A percentile compares a stretch with the other conserved stretches of the same genome.
These are phyloP conservation scores for Urophycis tenuis DNA, from an alignment of 2,797 vertebrate genomes.

Conservation along the genomic window DNA sequence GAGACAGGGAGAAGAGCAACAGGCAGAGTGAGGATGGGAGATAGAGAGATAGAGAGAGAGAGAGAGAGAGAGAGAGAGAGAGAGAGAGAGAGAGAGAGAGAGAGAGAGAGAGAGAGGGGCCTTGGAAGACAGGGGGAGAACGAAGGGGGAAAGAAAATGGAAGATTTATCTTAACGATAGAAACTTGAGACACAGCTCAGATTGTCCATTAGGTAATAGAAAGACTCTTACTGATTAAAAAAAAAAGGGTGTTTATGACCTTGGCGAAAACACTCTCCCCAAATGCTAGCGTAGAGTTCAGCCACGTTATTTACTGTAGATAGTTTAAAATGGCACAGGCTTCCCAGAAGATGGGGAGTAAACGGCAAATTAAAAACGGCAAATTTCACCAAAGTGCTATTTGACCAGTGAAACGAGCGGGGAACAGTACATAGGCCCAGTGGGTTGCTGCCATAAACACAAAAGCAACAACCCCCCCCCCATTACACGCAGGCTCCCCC, in stretches of 20 bases:
- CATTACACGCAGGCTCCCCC: neutral
- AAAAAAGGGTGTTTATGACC: neutral
- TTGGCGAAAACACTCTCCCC: neutral
- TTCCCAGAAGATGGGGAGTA: neutral
- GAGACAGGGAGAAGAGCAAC: conserved; percentile 14
- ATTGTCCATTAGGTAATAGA: conserved; percentile 1
- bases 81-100: neutral
- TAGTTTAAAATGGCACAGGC: neutral
- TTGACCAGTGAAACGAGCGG: neutral
- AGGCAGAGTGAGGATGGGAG: neutral
- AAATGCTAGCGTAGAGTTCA: neutral
- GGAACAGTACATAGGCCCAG: neutral
- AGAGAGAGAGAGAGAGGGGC: neutral
- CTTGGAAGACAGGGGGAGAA: neutral
- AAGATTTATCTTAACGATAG: conserved; percentile 2
- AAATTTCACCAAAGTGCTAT: neutral
- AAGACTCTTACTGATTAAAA: neutral
- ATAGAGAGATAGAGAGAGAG: too few species aligned
- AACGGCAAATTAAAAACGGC: neutral
- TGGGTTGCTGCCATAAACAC: neutral
- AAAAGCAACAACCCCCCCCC: neutral
- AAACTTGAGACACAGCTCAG: neutral
- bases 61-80: neutral
- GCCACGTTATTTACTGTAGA: neutral
- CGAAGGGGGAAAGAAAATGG: neutral